Evolutionary conservation across 2,113 vertebrate species (phyloP), one percentile per base, ranked within the genome.

Genomic region (Castor canadensis): DNA sequence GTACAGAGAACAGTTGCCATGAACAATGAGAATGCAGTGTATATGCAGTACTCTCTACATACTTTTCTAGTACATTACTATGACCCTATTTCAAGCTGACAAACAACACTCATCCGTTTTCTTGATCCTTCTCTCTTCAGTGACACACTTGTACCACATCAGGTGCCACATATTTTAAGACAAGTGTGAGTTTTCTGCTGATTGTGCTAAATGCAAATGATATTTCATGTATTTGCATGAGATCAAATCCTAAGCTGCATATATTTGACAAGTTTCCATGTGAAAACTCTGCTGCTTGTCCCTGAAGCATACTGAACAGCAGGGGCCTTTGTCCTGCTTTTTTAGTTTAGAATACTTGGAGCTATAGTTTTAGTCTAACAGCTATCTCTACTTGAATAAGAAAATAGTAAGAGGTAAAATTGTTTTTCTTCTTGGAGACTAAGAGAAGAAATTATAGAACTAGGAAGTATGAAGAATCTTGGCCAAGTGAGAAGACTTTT

Each of bases 1-100:
- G 0, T 47, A 28, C 1, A 26, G 40, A 60, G 47, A 3, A 81
- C 11, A 86, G 28, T 4, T 35, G 4, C 58, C 5, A 0, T 5
- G 15, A 67, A 43, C 30, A 56, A 24, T 1, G 19, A 67, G 26
- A 43, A 52, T 26, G 6, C 19, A 20, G 64, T 64, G 0, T 19
- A 19, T 15, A 5, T 8, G n/a, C n/a, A n/a, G n/a, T n/a, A n/a
- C n/a, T n/a, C n/a, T n/a, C n/a, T n/a, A n/a, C n/a, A n/a, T n/a
- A n/a, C n/a, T n/a, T n/a, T n/a, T n/a, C n/a, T n/a, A n/a, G n/a
- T n/a, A 38, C 8, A 30, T 38, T 52, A 24, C 28, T 28, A 52
- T 40, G 10, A 49, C 56, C 52, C 64, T 32, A n/a, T 6, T 43
- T 84, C 62, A 67, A 1, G 85, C n/a, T 30, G 60, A 17, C 92